These are phyloP conservation scores for Galleria mellonella DNA, from an alignment of 1,140 invertebrate genomes.

Conservation along the genomic window DNA sequence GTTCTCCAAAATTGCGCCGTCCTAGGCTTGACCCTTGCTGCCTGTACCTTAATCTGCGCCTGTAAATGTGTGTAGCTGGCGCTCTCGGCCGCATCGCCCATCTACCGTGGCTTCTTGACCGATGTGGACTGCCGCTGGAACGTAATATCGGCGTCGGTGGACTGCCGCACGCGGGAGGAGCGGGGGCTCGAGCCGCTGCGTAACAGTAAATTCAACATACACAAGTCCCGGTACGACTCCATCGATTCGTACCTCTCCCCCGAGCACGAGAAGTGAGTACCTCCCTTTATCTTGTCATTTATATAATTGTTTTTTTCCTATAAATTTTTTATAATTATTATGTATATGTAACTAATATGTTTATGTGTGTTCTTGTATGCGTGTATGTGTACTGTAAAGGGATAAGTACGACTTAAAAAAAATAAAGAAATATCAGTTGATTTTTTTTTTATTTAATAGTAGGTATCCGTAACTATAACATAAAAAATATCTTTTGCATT, in stretches of 20 bases:
- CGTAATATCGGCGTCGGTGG: conserved; percentile 95
- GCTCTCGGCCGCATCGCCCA: conserved; percentile 95
- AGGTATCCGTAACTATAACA: too few species aligned
- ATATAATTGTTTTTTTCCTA: not conserved
- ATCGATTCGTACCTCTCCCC: conserved; percentile 97
- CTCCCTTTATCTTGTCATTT: not conserved
- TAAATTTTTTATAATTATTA: too few species aligned
- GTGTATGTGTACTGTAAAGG: too few species aligned
- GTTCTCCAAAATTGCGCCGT: too few species aligned
- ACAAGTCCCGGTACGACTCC: conserved; percentile 98
- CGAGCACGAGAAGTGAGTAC: conserved; percentile 81
- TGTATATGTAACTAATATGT: too few species aligned
- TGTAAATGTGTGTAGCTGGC: conserved; percentile 80
- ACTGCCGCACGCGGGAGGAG: conserved; percentile 96
- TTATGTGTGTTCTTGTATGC: too few species aligned
- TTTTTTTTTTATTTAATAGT: too few species aligned
- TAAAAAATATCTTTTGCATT: too few species aligned
- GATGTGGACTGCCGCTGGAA: conserved; percentile 98
- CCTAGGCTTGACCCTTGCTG: too few species aligned
- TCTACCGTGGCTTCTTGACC: conserved; percentile 94
- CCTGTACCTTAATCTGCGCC: not conserved
- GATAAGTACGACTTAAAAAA: too few species aligned
- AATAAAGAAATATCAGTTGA: too few species aligned
- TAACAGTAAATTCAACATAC: conserved; percentile 88
- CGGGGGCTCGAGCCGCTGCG: conserved; percentile 86